Conservation (phyloP, 2,888 invertebrate genomes). For the Chrysopilus asiliformis region DNA sequence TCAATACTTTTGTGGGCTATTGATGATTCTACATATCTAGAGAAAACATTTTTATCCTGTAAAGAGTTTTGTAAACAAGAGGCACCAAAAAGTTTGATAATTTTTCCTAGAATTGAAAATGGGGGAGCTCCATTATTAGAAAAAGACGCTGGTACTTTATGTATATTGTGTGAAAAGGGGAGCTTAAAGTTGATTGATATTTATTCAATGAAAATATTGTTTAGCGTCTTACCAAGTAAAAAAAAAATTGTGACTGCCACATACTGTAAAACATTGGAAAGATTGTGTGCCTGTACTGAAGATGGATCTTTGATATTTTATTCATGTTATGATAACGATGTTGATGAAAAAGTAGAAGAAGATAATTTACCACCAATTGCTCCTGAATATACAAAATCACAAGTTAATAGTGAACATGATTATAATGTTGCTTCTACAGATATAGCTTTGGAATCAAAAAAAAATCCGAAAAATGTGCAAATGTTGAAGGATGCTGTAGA, state of each 20-base stretch:
- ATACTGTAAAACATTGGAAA: constrained; percentile 78
- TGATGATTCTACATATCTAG: no score
- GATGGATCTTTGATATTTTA: constrained; percentile 74
- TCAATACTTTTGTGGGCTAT: no score
- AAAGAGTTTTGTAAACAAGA: no score
- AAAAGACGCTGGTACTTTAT: no score
- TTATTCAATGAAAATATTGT: constrained; percentile 52
- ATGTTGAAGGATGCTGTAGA: no score
- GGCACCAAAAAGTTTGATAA: no score
- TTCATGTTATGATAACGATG: constrained; percentile 57
- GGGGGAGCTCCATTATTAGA: no score
- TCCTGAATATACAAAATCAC: constrained; percentile 12
- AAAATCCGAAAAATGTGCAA: constrained; percentile 2
- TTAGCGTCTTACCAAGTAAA: constrained; percentile 52
- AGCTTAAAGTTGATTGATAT: constrained; percentile 57
- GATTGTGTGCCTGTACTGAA: constrained; percentile 70
- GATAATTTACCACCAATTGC: constrained; percentile 31
- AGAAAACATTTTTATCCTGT: no score
- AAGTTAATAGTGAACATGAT: constrained; percentile 16
- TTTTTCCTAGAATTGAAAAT: no score
- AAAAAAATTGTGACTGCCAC: constrained; percentile 68
- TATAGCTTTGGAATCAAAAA: neutral
- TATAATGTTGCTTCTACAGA: constrained; percentile 1
- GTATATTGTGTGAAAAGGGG: constrained; percentile 63
- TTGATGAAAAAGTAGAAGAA: constrained; percentile 55